phyloP scores from a whole-genome alignment of 2,113 vertebrate genomes.

The Falco punctatus region DNA sequence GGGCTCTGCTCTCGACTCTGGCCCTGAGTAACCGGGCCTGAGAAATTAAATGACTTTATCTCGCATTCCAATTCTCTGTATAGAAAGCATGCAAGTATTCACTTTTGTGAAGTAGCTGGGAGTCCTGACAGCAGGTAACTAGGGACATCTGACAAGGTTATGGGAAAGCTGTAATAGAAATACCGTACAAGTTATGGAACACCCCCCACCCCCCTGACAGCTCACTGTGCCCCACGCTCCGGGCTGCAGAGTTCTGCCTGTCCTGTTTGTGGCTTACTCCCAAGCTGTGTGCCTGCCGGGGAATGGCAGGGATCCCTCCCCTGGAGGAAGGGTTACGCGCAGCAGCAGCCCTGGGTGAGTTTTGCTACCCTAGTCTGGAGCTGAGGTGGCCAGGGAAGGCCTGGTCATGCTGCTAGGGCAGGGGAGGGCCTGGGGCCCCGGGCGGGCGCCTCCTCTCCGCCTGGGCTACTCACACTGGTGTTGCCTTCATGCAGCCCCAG shows the following conservation, averaged over 20 bases:
- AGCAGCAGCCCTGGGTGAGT: neutral
- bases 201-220: no score
- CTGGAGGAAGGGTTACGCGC: neutral
- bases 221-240: fast-evolving
- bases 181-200: no score
- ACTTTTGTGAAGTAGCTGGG: neutral
- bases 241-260: neutral
- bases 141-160: neutral
- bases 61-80: neutral
- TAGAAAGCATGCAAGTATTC: neutral
- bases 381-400: neutral
- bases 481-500: neutral
- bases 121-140: neutral
- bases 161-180: no score
- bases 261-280: neutral
- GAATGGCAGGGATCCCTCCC: neutral
- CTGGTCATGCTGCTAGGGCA: neutral
- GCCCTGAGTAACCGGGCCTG: neutral
- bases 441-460: neutral
- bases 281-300: neutral
- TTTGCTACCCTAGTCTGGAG: neutral
- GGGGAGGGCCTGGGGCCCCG: neutral
- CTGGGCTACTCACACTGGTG: neutral
- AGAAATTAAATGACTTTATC: neutral
- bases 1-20: neutral